Base-by-base conservation (phyloP, 2,797 vertebrate species). In the Streptopelia turtur region DNA sequence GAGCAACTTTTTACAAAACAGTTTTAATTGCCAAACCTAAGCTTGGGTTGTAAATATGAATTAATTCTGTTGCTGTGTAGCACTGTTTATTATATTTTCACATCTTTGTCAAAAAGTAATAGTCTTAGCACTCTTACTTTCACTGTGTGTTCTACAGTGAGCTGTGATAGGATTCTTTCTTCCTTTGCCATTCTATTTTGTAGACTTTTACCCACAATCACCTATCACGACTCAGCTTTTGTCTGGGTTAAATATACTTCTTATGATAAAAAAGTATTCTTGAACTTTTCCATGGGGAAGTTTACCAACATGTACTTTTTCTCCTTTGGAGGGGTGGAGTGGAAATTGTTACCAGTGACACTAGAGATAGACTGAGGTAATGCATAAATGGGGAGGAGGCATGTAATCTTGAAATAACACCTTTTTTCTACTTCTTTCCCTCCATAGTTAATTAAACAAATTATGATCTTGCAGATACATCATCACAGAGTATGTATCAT, bases 21-120 rank as follows among this genome's bases (percentile, higher is more conserved):
- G 33, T 68, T 77, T 55, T 68, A 76, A 70, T 47, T 78, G 53
- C 28, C 22, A 60, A 52, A 70, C 83, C n/a, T 83, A 43, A 83
- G 33, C 4, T 27, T 88, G 60, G 10, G 16, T 59, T 89, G 15
- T 83, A 89, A 83, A 69, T 59, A 20, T 27, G 24, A 77, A 52
- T 76, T 22, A 57, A 66, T 82, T 87, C n/a, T 80, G 30, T 61
- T 63, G n/a, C 75, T 77, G 25, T 83, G n/a, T 15, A 75, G 65
- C 6, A 15, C n/a, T 43, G 7, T 79, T 49, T 74, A 21, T 57
- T 61, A 10, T 1, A 1, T 56, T 74, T 93, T 70, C 23, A 16
- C 18, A 11, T 79, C 37, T 81, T 56, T 63, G 15, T 72, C 35
- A 59, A 39, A 47, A 79, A 90, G 9, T 75, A 37, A 16, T 22